A percentile compares a stretch with the other conserved stretches of the same genome.
Evolutionary conservation across 2,113 vertebrate genomes (phyloP).

Genomic region (Phalacrocorax carbo): DNA sequence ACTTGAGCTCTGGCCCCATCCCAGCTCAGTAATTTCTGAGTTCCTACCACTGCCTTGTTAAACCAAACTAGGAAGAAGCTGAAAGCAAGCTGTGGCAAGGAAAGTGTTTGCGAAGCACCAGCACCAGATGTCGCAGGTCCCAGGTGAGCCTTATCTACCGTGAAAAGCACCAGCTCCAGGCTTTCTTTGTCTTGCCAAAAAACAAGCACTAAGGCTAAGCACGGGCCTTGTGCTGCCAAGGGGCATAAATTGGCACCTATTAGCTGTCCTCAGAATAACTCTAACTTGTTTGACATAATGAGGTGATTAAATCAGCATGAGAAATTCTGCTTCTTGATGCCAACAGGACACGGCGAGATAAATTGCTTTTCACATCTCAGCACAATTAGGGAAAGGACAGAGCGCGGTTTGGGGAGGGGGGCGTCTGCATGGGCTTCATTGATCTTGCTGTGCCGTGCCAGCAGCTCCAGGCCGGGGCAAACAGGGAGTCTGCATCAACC

Average conservation of each 20-base stretch:
- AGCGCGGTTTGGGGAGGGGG: background rate
- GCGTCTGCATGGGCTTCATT: accelerated
- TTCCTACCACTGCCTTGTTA: background rate
- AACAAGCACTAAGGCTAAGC: background rate
- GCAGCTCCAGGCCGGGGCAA: background rate
- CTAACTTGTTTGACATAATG: slow-evolving; percentile 30
- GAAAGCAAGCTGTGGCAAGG: background rate
- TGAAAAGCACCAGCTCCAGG: background rate
- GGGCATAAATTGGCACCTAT: slow-evolving; percentile 34
- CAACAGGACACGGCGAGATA: background rate
- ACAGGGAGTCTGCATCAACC: background rate
- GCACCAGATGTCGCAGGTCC: background rate
- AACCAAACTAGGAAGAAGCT: background rate
- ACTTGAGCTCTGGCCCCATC: background rate
- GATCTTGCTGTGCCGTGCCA: background rate
- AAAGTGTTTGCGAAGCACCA: background rate
- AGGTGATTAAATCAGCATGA: slow-evolving; percentile 59
- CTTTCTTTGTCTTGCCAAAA: background rate
- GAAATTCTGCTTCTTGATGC: slow-evolving; percentile 21
- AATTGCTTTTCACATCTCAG: background rate
- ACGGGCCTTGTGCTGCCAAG: background rate
- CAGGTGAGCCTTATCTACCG: background rate
- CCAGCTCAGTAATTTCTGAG: background rate
- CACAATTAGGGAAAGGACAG: background rate
- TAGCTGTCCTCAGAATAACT: slow-evolving; percentile 29